phyloP scores from a whole-genome alignment of 2,113 vertebrate genomes.

The Cynopterus brachyotis region DNA sequence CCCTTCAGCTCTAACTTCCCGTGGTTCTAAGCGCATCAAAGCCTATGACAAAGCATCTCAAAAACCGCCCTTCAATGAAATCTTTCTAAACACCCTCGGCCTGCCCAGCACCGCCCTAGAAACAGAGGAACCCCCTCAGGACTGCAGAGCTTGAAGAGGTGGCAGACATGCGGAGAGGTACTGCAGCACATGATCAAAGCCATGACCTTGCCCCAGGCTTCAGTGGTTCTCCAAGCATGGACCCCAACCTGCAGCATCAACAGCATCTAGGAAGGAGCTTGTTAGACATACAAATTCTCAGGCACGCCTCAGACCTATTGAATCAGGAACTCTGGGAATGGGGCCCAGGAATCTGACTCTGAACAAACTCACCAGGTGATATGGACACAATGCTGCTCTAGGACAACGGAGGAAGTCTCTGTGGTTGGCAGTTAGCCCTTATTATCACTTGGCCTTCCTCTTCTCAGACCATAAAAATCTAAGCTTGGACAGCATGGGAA shows the following conservation, averaged over 20 bases:
- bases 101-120: neutral
- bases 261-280: neutral
- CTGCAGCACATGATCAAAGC: neutral
- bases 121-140: neutral
- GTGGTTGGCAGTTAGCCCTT: neutral
- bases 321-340: neutral
- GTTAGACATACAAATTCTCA: neutral
- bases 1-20: neutral
- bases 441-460: neutral
- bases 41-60: conserved; percentile 22
- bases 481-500: neutral
- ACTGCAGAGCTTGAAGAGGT: neutral
- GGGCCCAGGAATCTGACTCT: neutral
- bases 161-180: neutral
- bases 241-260: neutral
- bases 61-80: conserved; percentile 26
- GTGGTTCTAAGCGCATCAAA: conserved; percentile 3
- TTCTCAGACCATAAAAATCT: neutral
- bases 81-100: neutral
- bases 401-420: neutral
- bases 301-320: neutral
- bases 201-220: neutral
- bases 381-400: neutral
- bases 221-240: neutral
- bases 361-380: neutral